Conservation (phyloP, 2,888 invertebrate species). For the Rhagium mordax region DNA sequence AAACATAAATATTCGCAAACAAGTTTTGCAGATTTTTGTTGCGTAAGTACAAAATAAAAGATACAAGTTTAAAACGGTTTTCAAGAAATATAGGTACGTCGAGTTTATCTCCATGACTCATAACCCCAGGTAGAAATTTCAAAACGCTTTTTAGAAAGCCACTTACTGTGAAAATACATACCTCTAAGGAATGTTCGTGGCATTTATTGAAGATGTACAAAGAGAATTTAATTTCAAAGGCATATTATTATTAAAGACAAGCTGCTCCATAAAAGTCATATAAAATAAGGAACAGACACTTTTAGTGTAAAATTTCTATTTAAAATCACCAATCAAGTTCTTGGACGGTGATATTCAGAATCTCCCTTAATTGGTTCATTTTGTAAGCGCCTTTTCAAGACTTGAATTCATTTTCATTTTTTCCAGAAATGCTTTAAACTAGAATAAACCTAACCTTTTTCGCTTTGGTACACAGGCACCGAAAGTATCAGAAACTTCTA, state of each 20-base stretch:
- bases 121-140: constrained; percentile 17
- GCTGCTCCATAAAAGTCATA: neutral
- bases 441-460: too few species aligned
- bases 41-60: constrained; percentile 9
- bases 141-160: constrained; percentile 29
- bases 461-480: too few species aligned
- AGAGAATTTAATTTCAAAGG: neutral
- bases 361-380: too few species aligned
- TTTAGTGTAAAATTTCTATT: neutral
- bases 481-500: too few species aligned
- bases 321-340: neutral
- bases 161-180: constrained; percentile 15
- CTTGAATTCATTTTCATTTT: too few species aligned
- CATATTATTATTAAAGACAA: constrained; percentile 1
- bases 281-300: neutral
- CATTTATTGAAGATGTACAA: constrained; percentile 7
- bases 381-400: too few species aligned
- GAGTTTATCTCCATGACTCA: constrained; percentile 18
- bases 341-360: too few species aligned
- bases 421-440: too few species aligned
- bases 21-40: constrained; percentile 15
- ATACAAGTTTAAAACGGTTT: constrained; percentile 26
- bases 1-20: neutral
- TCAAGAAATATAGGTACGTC: constrained; percentile 1
- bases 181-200: neutral